Evolutionary conservation across 2,797 vertebrate genomes (phyloP).

Genomic region (Gymnocypris eckloni): DNA sequence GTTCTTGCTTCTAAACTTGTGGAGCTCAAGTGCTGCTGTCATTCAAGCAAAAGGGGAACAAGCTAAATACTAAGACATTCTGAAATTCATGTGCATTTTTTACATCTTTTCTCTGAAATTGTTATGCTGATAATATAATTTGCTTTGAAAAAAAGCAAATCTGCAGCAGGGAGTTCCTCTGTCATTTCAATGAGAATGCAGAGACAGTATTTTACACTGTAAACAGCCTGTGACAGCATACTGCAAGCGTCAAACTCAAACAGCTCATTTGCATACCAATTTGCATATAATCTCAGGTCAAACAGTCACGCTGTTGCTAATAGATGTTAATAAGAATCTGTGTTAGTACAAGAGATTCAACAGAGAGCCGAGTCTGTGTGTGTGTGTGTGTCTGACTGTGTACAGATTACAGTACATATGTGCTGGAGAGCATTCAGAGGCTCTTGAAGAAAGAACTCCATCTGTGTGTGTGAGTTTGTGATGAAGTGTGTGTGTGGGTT

Average conservation of each 20-base stretch:
- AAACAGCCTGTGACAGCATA: conserved; percentile 20
- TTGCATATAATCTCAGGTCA: conserved; percentile 35
- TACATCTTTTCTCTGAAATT: background rate
- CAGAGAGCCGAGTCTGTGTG: conserved; percentile 4
- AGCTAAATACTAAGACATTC: background rate
- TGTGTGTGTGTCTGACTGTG: background rate
- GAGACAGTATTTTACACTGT: conserved; percentile 3
- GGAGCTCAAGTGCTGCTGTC: background rate
- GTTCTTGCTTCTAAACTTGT: background rate
- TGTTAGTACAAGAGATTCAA: background rate
- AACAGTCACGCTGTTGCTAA: conserved; percentile 36
- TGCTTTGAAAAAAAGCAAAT: background rate
- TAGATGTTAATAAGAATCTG: conserved; percentile 33
- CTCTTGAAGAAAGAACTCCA: conserved; percentile 16
- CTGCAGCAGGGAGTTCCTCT: background rate
- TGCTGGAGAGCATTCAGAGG: conserved; percentile 1
- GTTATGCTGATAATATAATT: background rate
- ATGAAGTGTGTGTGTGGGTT: conserved; percentile 27
- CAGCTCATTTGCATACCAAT: conserved; percentile 29
- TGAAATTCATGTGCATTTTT: conserved; percentile 8
- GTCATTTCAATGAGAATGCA: conserved; percentile 14
- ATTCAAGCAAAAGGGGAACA: background rate
- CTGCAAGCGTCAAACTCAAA: conserved; percentile 12
- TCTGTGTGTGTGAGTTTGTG: conserved; percentile 13
- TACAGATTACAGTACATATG: conserved; percentile 33